Evolutionary conservation across 2,888 invertebrate species (phyloP).

Genomic region (Eilema caniola): DNA sequence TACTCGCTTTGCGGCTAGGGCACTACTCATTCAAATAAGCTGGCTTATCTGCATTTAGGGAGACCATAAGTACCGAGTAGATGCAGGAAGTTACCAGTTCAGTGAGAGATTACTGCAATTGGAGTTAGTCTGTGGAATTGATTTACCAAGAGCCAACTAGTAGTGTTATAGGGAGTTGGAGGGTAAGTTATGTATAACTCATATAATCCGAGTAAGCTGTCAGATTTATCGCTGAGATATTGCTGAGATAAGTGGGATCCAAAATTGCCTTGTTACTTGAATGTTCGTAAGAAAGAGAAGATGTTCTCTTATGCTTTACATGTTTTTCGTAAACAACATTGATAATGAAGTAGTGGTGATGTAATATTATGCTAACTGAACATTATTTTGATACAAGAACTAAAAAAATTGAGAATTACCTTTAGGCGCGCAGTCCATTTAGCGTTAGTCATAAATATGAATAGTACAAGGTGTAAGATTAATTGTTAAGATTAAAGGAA

Average conservation of each 20-base stretch:
- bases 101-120: constrained; percentile 11
- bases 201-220: not conserved
- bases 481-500: not conserved
- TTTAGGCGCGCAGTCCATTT: not conserved
- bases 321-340: not conserved
- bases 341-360: too few species aligned
- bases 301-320: too few species aligned
- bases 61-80: constrained; percentile 26
- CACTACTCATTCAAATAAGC: constrained; percentile 67
- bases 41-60: constrained; percentile 56
- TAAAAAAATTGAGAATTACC: not conserved
- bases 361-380: not conserved
- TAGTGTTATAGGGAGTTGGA: not conserved
- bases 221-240: not conserved
- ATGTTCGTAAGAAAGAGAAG: not conserved
- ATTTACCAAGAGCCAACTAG: not conserved
- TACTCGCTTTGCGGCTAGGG: constrained; percentile 62
- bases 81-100: constrained; percentile 16
- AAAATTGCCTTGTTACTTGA: not conserved
- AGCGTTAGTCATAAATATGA: not conserved
- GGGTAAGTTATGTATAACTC: not conserved
- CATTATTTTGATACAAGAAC: not conserved
- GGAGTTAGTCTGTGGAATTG: not conserved
- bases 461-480: not conserved
- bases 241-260: not conserved